Percentiles rank a stretch among this genome's conserved stretches.
Conservation (phyloP, 2,888 invertebrate species). For the Nemurella pictetii region DNA sequence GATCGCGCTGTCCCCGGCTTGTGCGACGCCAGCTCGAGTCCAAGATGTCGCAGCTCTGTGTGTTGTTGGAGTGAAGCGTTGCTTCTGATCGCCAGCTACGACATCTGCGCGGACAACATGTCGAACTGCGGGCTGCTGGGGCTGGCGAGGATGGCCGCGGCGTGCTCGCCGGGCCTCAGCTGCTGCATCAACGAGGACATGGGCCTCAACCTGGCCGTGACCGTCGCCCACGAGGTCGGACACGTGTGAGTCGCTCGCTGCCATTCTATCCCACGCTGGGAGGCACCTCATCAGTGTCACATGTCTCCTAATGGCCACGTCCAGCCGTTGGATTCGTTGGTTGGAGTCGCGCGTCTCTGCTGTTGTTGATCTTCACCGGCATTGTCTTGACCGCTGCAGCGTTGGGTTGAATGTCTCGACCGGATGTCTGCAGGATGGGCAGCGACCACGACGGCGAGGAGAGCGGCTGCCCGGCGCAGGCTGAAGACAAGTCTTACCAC, state of each 20-base stretch:
- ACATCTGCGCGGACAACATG: constrained; percentile 57
- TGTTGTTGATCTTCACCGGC: too few species aligned
- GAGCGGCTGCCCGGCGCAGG: constrained; percentile 53
- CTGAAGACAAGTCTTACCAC: constrained; percentile 54
- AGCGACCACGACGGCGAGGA: constrained; percentile 53
- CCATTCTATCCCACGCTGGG: background rate
- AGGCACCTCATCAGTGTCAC: too few species aligned
- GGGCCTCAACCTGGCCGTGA: constrained; percentile 65
- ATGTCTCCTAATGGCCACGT: too few species aligned
- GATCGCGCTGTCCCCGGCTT: background rate
- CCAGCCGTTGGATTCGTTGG: too few species aligned
- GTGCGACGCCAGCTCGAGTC: background rate
- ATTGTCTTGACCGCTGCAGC: background rate
- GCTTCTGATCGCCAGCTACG: constrained; percentile 55
- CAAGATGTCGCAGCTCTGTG: background rate
- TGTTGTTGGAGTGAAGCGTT: too few species aligned
- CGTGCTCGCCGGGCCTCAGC: constrained; percentile 63
- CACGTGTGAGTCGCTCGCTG: constrained; percentile 61
- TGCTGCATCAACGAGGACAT: constrained; percentile 71
- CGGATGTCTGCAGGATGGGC: constrained; percentile 55
- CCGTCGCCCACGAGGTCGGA: constrained; percentile 69
- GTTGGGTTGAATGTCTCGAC: background rate
- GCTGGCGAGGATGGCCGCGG: constrained; percentile 67
- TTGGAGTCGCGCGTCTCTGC: too few species aligned
- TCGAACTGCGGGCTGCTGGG: constrained; percentile 63